phyloP scores from a whole-genome alignment of 2,113 vertebrate species.

The Equus przewalskii region DNA sequence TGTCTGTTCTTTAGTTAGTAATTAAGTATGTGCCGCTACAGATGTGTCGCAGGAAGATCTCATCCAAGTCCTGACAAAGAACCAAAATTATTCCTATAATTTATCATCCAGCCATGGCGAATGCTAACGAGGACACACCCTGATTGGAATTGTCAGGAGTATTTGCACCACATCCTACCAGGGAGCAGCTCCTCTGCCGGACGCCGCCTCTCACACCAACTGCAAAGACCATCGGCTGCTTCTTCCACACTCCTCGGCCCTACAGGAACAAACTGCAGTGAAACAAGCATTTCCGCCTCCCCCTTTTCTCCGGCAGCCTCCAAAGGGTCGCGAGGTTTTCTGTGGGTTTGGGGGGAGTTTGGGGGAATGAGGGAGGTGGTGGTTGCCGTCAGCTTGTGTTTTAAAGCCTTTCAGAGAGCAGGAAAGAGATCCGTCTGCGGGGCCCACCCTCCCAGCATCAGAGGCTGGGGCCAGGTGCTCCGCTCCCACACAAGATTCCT shows the following conservation, averaged over 20 bases:
- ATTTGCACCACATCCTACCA: constrained; percentile 79
- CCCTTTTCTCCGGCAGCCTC: constrained; percentile 51
- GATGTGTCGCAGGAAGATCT: constrained; percentile 80
- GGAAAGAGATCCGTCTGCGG: constrained; percentile 37
- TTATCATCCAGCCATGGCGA: constrained; percentile 82
- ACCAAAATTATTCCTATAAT: constrained; percentile 85
- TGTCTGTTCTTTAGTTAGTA: constrained; percentile 73
- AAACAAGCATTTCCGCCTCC: background rate
- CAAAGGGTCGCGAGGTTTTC: background rate
- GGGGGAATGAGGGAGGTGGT: no score
- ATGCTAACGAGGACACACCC: constrained; percentile 83
- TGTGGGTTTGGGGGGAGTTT: background rate
- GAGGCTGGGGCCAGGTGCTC: background rate
- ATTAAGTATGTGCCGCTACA: constrained; percentile 83
- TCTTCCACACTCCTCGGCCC: constrained; percentile 49
- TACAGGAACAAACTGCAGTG: constrained; percentile 66
- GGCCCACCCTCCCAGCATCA: background rate
- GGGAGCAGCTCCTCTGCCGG: constrained; percentile 74
- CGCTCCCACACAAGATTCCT: background rate
- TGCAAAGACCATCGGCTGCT: constrained; percentile 64
- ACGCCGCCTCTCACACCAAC: constrained; percentile 72
- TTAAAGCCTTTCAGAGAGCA: constrained; percentile 41
- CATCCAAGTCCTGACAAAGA: constrained; percentile 83
- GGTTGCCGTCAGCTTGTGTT: background rate
- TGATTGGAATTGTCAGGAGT: constrained; percentile 86